A percentile compares a stretch with the other conserved stretches of the same genome.
phyloP scores from a whole-genome alignment of 2,113 vertebrate species.

The Trematocara nigrifrons region DNA sequence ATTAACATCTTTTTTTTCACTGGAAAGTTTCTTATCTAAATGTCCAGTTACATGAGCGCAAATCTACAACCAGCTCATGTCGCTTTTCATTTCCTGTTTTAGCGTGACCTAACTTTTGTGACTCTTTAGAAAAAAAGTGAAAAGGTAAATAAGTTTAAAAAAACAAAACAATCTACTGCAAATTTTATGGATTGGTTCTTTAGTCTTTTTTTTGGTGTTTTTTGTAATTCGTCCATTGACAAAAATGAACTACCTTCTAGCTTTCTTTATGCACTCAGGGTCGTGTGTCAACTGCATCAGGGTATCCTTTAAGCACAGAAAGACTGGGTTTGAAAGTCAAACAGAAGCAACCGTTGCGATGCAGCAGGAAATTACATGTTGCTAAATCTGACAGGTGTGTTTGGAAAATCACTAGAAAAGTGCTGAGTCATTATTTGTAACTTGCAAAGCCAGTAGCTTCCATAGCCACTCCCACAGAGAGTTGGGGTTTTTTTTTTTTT shows the following conservation, averaged over 20 bases:
- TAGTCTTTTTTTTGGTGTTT: not conserved
- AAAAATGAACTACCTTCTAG: not conserved
- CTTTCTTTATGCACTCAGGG: not conserved
- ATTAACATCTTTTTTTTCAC: not conserved
- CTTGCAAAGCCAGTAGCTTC: not conserved
- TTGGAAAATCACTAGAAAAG: not conserved
- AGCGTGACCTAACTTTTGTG: not conserved
- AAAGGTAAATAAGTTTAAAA: fast-evolving
- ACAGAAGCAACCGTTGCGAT: not conserved
- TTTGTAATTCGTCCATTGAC: not conserved
- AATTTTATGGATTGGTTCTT: not conserved
- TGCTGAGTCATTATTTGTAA: constrained; percentile 1
- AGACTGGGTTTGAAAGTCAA: not conserved
- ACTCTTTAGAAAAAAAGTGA: not conserved
- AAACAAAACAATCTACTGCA: not conserved
- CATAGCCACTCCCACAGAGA: not conserved
- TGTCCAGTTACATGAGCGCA: not conserved
- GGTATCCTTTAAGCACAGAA: not conserved
- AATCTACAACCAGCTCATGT: not conserved
- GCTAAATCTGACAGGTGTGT: not conserved
- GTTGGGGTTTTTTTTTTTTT: not conserved
- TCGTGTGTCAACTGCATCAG: not conserved
- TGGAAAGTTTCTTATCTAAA: not conserved
- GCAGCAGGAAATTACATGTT: not conserved
- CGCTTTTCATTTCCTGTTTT: not conserved